phyloP scores from a whole-genome alignment of 2,113 vertebrate genomes.

The Nipponia nippon region DNA sequence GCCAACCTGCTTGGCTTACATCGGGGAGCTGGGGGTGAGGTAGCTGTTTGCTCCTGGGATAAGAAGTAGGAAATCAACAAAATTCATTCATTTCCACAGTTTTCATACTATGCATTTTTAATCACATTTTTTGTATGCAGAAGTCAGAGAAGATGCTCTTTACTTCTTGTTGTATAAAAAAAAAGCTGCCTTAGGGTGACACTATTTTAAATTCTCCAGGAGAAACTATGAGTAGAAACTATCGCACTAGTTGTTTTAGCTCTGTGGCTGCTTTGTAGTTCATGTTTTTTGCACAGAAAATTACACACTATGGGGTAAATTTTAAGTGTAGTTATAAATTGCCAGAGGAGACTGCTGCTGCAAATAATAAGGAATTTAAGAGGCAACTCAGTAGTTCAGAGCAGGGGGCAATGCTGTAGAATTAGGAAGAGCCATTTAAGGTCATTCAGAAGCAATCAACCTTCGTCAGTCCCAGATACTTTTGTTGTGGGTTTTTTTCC shows the following conservation, averaged over 20 bases:
- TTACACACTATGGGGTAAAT: slow-evolving; percentile 41
- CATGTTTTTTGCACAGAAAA: slow-evolving; percentile 56
- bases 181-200: slow-evolving; percentile 34
- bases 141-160: slow-evolving; percentile 41
- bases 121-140: background rate
- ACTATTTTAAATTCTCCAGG: slow-evolving; percentile 40
- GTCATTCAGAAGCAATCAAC: slow-evolving; percentile 12
- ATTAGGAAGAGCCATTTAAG: slow-evolving; percentile 31
- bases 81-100: background rate
- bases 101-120: slow-evolving; percentile 41
- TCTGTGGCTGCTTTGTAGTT: slow-evolving; percentile 52
- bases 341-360: slow-evolving; percentile 19
- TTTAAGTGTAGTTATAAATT: slow-evolving; percentile 56
- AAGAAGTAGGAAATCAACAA: slow-evolving; percentile 28
- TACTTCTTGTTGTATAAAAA: slow-evolving; percentile 46
- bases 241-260: slow-evolving; percentile 4
- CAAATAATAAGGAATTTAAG: slow-evolving; percentile 38
- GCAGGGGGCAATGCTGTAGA: background rate
- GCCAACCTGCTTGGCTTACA: slow-evolving; percentile 3
- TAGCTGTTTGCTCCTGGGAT: background rate
- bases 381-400: background rate
- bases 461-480: background rate
- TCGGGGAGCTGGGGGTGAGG: background rate
- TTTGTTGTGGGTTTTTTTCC: background rate
- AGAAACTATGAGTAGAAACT: slow-evolving; percentile 24